A percentile compares a stretch with the other conserved stretches of the same genome.
Evolutionary conservation across 2,888 invertebrate genomes (phyloP).

Genomic region (Troides helena): DNA sequence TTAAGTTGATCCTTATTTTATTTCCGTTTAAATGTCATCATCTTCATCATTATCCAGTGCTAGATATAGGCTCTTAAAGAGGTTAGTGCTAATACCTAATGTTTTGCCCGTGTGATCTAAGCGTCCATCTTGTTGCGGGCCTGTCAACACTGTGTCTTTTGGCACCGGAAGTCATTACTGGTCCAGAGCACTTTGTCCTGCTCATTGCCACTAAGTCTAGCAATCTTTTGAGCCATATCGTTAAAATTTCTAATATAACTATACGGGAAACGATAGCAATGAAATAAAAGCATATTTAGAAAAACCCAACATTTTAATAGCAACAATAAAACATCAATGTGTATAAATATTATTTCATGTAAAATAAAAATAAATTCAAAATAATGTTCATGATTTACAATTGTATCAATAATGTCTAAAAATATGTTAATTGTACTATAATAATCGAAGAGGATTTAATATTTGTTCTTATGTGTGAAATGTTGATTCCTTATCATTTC

Average conservation of each 20-base stretch:
- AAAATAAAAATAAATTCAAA: constrained; percentile 20
- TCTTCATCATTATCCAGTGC: background rate
- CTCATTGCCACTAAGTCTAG: too few relatives aligned
- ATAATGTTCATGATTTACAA: constrained; percentile 12
- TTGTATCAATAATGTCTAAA: constrained; percentile 18
- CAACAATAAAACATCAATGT: constrained; percentile 25
- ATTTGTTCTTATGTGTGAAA: background rate
- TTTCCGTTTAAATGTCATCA: background rate
- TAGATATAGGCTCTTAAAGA: background rate
- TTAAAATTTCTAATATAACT: too few relatives aligned
- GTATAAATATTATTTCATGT: constrained; percentile 20
- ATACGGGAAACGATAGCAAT: background rate
- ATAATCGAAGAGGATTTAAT: background rate
- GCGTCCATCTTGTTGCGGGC: too few relatives aligned
- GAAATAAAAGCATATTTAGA: constrained; percentile 13
- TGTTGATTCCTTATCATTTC: background rate
- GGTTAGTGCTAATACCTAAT: too few relatives aligned
- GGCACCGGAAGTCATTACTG: too few relatives aligned
- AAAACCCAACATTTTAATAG: constrained; percentile 28
- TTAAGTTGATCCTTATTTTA: background rate
- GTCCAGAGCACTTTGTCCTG: too few relatives aligned
- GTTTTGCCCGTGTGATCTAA: too few relatives aligned
- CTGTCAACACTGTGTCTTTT: too few relatives aligned
- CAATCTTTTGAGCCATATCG: too few relatives aligned
- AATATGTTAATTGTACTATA: constrained; percentile 8